Conservation (phyloP, 2,888 invertebrate species). For the Eurytoma adleriae region DNA sequence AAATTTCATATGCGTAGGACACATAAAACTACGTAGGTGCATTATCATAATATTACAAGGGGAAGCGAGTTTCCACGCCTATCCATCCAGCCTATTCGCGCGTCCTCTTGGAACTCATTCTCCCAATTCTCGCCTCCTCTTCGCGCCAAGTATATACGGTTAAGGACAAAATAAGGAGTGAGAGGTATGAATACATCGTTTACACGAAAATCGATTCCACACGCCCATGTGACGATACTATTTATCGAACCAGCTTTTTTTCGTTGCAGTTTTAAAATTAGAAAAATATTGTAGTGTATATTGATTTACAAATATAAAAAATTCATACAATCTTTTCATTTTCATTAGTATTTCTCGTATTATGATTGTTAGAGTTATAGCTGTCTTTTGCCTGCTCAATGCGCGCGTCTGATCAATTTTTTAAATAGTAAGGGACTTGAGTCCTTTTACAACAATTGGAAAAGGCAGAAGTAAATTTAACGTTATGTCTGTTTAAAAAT, state of each 20-base stretch:
- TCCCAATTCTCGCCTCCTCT: slow-evolving; percentile 12
- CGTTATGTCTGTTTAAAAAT: no score
- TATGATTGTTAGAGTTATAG: no score
- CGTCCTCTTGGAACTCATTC: neutral
- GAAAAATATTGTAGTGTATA: no score
- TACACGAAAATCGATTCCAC: slow-evolving; percentile 19
- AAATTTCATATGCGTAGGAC: slow-evolving; percentile 60
- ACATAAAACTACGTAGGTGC: slow-evolving; percentile 72
- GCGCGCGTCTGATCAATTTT: no score
- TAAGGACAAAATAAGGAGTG: slow-evolving; percentile 1
- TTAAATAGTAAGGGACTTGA: no score
- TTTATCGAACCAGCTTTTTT: neutral
- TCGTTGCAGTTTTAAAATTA: neutral
- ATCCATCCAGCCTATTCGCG: neutral
- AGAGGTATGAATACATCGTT: slow-evolving; percentile 1
- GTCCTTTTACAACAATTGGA: no score
- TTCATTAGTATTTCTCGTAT: no score
- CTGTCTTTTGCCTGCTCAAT: no score
- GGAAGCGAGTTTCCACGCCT: slow-evolving; percentile 60
- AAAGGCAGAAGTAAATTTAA: no score
- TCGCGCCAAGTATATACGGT: neutral
- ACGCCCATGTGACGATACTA: neutral
- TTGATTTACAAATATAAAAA: no score
- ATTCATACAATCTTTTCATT: no score
- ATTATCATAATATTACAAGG: slow-evolving; percentile 71